A percentile compares a stretch with the other conserved stretches of the same genome.
Evolutionary conservation across 2,888 invertebrate genomes (phyloP).

Genomic region (Eupeodes latifasciatus): DNA sequence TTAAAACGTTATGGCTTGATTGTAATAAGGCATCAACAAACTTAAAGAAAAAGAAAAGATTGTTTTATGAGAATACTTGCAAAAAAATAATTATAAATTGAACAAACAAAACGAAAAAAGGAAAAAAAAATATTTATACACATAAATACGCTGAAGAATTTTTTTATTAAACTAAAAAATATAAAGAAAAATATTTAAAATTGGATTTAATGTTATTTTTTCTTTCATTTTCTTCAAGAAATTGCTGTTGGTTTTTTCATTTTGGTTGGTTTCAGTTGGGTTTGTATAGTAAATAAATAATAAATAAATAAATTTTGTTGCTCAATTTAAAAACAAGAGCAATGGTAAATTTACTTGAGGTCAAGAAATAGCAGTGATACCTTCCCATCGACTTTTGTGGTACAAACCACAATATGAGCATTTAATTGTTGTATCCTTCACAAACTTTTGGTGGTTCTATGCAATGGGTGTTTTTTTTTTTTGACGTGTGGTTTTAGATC

Average conservation of each 20-base stretch:
- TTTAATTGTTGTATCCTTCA: no score
- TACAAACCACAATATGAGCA: no score
- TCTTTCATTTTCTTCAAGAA: not conserved
- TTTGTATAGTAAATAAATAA: no score
- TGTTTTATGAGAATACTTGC: conserved; percentile 67
- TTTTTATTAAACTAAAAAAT: conserved; percentile 78
- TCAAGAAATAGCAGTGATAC: no score
- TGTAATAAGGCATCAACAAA: conserved; percentile 74
- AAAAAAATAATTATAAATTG: conserved; percentile 50
- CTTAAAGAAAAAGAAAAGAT: conserved; percentile 49
- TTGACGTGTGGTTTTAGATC: no score
- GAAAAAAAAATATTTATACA: conserved; percentile 78
- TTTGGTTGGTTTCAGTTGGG: not conserved
- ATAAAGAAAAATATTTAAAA: conserved; percentile 77
- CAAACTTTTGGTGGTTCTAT: no score
- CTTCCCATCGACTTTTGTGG: no score
- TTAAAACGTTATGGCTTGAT: conserved; percentile 78
- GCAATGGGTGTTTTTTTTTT: no score
- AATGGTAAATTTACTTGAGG: no score
- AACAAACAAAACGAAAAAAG: conserved; percentile 60
- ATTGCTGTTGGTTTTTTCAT: not conserved
- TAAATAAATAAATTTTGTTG: no score
- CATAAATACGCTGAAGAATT: conserved; percentile 78
- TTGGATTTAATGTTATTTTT: conserved; percentile 17
- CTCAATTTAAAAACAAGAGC: no score